Conservation (phyloP, 2,888 invertebrate genomes). For the Sepiola atlantica region DNA sequence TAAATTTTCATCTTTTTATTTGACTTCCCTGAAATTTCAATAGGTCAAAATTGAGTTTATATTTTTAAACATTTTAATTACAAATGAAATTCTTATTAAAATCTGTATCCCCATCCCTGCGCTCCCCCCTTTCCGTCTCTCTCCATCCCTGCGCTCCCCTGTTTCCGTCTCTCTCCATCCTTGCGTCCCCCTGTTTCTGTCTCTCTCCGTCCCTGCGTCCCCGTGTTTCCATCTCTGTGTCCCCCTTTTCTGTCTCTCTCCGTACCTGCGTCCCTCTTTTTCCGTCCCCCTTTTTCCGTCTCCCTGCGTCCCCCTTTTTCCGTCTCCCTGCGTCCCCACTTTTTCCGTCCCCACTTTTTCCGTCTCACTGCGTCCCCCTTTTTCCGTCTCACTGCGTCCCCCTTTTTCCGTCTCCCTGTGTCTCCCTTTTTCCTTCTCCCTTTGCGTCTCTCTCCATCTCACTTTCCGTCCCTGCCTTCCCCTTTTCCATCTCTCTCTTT, state of each 20-base stretch:
- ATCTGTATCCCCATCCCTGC: too few relatives aligned
- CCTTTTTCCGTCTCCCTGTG: neutral
- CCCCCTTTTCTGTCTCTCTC: conserved; percentile 47
- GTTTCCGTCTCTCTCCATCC: neutral
- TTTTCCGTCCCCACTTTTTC: conserved; percentile 41
- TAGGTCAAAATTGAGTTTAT: too few relatives aligned
- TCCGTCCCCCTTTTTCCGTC: neutral
- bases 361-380: neutral
- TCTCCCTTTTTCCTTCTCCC: neutral
- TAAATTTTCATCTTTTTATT: too few relatives aligned
- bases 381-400: neutral
- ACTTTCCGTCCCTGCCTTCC: conserved; percentile 32
- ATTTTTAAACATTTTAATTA: too few relatives aligned
- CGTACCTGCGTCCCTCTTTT: conserved; percentile 38
- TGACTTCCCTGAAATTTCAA: too few relatives aligned
- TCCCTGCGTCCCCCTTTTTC: neutral
- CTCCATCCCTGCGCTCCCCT: neutral
- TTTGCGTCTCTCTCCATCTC: conserved; percentile 40
- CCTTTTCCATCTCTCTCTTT: neutral
- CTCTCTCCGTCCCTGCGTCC: conserved; percentile 43
- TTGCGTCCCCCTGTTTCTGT: conserved; percentile 40
- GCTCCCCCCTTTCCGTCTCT: neutral
- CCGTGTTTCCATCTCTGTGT: conserved; percentile 14
- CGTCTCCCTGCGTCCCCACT: neutral
- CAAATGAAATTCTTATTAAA: too few relatives aligned